Evolutionary conservation across 1,140 invertebrate genomes (phyloP), one percentile per base, ranked within the genome.

Genomic region (Tetramorium parvispinum): DNA sequence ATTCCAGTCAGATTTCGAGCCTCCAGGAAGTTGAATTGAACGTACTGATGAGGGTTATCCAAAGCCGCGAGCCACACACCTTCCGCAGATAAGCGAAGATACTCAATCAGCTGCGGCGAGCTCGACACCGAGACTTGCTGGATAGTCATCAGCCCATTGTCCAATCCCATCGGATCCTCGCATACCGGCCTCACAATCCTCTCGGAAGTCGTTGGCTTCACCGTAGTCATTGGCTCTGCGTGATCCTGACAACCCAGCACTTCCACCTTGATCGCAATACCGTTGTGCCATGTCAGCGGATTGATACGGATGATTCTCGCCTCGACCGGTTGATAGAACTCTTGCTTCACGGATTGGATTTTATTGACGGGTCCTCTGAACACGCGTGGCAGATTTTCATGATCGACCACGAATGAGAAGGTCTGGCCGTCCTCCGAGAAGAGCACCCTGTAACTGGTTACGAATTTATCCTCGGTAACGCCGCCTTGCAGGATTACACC

Each of bases 1-100:
- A 98, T 94, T 66, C 97, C 98, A 10, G 98, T 98, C 10, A 98
- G 93, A 91, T 97, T 97, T 37, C 97, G 96, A 1, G 96, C 96
- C 46, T 96, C 96, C 21, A 97, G 92, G 92, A 98, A 98, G 93
- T 98, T 97, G 92, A 98, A 97, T 96, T 97, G 93, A 18, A 95
- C 63, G 27, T 88, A 94, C 78, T 94, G 93, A 82, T 94, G 68
- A 3, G 91, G 92, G 89, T 91, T 94, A 32, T 94, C 89, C 5
- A 93, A 51, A 49, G 86, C 71, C 2, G 94, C 89, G 65, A 89
- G 89, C 94, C 94, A 94, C 10, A 89, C 76, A 7, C 77, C 71
- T 16, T 85, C 16, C 1, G 91, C 83, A 2, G 93, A 92, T 24
- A 94, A 85, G 68, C 85, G 75, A 1, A 94, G 27, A 78, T 91